phyloP scores from a whole-genome alignment of 2,888 invertebrate genomes.

The Drosophila nigritarsus region DNA sequence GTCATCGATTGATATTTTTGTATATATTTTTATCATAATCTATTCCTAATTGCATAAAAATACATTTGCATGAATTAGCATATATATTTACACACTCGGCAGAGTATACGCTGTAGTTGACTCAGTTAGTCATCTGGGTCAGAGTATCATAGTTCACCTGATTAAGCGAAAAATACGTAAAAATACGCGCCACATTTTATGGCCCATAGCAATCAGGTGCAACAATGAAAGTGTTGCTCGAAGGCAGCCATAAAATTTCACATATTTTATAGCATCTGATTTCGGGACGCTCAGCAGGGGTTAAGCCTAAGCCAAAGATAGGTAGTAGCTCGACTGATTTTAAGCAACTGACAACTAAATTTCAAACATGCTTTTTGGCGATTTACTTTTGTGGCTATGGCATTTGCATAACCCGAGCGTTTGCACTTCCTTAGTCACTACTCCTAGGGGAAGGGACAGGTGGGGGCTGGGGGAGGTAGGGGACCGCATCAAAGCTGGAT shows the following conservation, averaged over 20 bases:
- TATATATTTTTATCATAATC: background rate
- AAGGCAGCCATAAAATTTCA: conserved; percentile 40
- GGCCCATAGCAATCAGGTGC: conserved; percentile 16
- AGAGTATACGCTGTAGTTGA: background rate
- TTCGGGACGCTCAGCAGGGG: conserved; percentile 4
- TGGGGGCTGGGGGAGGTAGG: background rate
- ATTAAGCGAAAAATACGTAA: conserved; percentile 47
- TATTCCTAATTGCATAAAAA: background rate
- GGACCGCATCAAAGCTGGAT: background rate
- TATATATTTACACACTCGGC: background rate
- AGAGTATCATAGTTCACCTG: conserved; percentile 29
- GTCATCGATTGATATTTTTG: background rate
- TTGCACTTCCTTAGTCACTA: conserved; percentile 39
- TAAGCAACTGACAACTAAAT: conserved; percentile 47
- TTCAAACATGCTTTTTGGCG: conserved; percentile 48
- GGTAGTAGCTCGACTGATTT: conserved; percentile 35
- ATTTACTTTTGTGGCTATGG: conserved; percentile 15
- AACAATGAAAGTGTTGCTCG: conserved; percentile 38
- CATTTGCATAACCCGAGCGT: conserved; percentile 62
- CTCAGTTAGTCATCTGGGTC: conserved; percentile 23
- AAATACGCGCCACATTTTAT: conserved; percentile 49
- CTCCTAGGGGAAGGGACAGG: background rate
- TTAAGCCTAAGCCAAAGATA: conserved; percentile 38
- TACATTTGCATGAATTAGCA: background rate
- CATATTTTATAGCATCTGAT: conserved; percentile 40